Evolutionary conservation across 2,888 invertebrate genomes (phyloP), one percentile per base, ranked within the genome.

Genomic region (Sialis lutaria): DNA sequence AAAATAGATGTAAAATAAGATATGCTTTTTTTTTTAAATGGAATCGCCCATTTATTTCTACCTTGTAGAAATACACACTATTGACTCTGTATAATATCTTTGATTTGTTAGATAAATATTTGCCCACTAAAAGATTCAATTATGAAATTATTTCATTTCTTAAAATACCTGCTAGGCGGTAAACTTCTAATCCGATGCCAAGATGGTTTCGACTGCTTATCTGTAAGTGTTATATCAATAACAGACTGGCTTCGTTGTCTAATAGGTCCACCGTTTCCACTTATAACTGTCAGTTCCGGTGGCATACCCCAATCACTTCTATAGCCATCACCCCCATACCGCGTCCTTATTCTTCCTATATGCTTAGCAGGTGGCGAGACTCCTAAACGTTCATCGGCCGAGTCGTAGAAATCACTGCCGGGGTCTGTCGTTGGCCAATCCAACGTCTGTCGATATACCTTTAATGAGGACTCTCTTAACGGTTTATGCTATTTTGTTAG

Each of bases 371-470:
- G 22, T n/a, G 65, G 59, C 49, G 67, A 67, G 44, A 68, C 69
- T 39, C 59, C 62, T 3, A 70, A 68, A 55, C 76, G 75, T 47
- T 74, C 77, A 53, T 80, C 79, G 0, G 74, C 74, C 7, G 79
- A 75, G 44, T 65, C 67, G 49, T 65, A 68, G 46, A 71, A 55
- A 56, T 79, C 79, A 4, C 77, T 74, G 54, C 78, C 77, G 1
- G 77, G 80, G 60, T 80, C 79, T 6, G 79, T 78, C 41, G 78
- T 78, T 22, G 47, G 47, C 47, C 47, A 47, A 31, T 47, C 47
- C 47, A 47, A 33, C 10, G 47, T 35, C 47, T 47, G 47, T 47
- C 47, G 47, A 47, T 47, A 47, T 37, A 47, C 47, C 47, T 47
- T 47, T 12, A 47, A 47, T 47, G 47, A 47, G 47, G 42, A 10